Evolutionary conservation across 2,888 invertebrate species (phyloP).

Genomic region (Saturnia pavonia): DNA sequence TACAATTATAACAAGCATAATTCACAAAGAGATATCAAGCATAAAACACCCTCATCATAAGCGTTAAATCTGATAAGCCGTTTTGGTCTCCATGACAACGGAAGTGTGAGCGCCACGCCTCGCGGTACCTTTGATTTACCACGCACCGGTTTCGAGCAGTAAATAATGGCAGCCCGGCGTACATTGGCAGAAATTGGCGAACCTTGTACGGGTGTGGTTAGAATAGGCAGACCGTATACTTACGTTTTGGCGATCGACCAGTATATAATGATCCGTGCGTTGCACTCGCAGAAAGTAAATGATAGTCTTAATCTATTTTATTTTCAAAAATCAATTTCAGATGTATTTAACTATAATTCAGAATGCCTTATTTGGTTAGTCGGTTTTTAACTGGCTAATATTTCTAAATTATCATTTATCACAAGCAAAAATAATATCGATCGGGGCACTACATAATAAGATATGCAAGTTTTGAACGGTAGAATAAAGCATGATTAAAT

Average conservation of each 20-base stretch:
- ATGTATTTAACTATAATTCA: too few relatives aligned
- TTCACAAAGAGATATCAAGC: conserved; percentile 19
- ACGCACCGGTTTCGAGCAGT: conserved; percentile 45
- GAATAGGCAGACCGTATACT: conserved; percentile 29
- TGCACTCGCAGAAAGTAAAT: background rate
- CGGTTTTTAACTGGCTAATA: too few relatives aligned
- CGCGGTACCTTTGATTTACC: conserved; percentile 70
- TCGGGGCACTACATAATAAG: too few relatives aligned
- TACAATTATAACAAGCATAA: background rate
- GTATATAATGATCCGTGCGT: background rate
- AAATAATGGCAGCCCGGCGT: conserved; percentile 46
- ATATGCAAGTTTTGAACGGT: too few relatives aligned
- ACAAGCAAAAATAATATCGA: too few relatives aligned
- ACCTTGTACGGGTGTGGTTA: conserved; percentile 41
- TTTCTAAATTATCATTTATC: too few relatives aligned
- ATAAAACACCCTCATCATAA: conserved; percentile 44
- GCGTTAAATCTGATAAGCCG: conserved; percentile 67
- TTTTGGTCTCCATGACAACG: conserved; percentile 57
- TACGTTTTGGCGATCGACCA: conserved; percentile 23
- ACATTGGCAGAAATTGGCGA: conserved; percentile 47
- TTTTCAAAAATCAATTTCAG: too few relatives aligned
- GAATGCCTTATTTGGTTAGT: too few relatives aligned
- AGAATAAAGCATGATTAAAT: too few relatives aligned
- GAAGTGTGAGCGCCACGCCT: conserved; percentile 48
- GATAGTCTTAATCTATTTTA: background rate